A percentile compares a stretch with the other conserved stretches of the same genome.
Evolutionary conservation across 37 sponge, comb jelly and placozoan species (phyloP).

Genomic region (Aphrocallistes beatrix): DNA sequence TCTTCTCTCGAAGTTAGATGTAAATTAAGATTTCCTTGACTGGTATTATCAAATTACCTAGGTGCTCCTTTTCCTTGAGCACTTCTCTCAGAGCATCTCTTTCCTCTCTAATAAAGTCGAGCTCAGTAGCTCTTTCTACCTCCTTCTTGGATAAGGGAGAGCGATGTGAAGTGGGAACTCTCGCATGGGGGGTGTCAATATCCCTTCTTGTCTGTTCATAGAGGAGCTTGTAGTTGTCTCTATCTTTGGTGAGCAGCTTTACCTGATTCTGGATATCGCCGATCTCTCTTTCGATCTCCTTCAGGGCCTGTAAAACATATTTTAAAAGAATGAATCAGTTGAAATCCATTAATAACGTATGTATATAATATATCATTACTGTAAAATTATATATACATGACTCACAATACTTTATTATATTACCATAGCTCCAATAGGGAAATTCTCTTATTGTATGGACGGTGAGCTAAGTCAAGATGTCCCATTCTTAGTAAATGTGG

Average conservation of each 20-base stretch:
- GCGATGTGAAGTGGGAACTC: background rate
- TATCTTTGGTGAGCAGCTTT: conserved; percentile 56
- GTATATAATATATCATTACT: too few species aligned
- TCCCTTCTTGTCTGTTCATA: conserved; percentile 66
- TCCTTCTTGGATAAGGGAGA: background rate
- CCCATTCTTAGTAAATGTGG: too few species aligned
- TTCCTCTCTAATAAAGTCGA: conserved; percentile 19
- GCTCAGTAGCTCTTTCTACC: background rate
- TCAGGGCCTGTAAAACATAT: background rate
- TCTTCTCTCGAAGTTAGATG: too few species aligned
- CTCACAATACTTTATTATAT: too few species aligned
- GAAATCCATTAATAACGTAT: too few species aligned
- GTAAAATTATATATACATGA: too few species aligned
- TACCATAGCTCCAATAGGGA: too few species aligned
- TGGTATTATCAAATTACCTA: background rate
- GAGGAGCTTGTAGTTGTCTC: conserved; percentile 80
- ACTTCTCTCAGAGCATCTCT: conserved; percentile 24
- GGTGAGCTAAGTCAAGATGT: too few species aligned
- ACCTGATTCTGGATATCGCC: conserved; percentile 59
- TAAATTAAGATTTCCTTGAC: background rate
- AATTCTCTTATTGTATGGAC: too few species aligned
- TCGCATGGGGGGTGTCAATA: background rate
- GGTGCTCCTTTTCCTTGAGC: conserved; percentile 12
- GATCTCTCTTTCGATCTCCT: background rate
- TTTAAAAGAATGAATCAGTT: too few species aligned